Evolutionary conservation across 1,140 invertebrate species (phyloP).

Genomic region (Aphelenchoides avenae): DNA sequence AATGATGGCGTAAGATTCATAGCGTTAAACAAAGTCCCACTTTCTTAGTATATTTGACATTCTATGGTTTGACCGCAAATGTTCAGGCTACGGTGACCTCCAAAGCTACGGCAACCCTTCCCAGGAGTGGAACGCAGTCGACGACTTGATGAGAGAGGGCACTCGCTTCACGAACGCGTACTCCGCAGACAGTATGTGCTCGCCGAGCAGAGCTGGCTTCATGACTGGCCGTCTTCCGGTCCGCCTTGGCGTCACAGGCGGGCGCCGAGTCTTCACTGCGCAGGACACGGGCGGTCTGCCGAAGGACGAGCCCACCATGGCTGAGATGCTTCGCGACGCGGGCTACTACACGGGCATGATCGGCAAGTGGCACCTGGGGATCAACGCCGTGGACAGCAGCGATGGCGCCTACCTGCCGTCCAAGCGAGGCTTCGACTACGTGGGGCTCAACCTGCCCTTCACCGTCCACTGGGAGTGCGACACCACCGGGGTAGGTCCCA

Average conservation of each 20-base stretch:
- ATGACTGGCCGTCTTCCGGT: slow-evolving; percentile 53
- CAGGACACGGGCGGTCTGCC: slow-evolving; percentile 44
- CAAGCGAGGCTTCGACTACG: slow-evolving; percentile 30
- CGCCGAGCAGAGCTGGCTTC: slow-evolving; percentile 54
- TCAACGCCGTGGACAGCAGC: slow-evolving; percentile 48
- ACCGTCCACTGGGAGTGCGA: slow-evolving; percentile 58
- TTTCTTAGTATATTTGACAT: too few relatives aligned
- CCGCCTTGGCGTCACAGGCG: slow-evolving; percentile 41
- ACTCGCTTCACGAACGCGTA: slow-evolving; percentile 57
- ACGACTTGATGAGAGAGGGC: slow-evolving; percentile 46
- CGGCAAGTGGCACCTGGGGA: slow-evolving; percentile 57
- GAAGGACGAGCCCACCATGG: slow-evolving; percentile 41
- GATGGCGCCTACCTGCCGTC: slow-evolving; percentile 43
- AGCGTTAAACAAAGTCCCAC: too few relatives aligned
- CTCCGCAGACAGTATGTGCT: slow-evolving; percentile 57
- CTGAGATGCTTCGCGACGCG: slow-evolving; percentile 42
- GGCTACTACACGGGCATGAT: slow-evolving; percentile 49
- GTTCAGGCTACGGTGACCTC: slow-evolving; percentile 53
- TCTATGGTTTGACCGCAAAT: too few relatives aligned
- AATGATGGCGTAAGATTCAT: neutral
- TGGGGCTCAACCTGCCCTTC: slow-evolving; percentile 40
- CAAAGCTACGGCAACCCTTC: slow-evolving; percentile 54
- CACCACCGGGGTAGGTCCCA: slow-evolving; percentile 41
- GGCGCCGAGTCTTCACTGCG: slow-evolving; percentile 38
- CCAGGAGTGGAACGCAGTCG: slow-evolving; percentile 53